Percentiles rank a stretch among this genome's conserved stretches.
These are phyloP conservation scores for Xyliphius kryptos DNA, from an alignment of 2,113 vertebrate genomes.

Conservation along the genomic window DNA sequence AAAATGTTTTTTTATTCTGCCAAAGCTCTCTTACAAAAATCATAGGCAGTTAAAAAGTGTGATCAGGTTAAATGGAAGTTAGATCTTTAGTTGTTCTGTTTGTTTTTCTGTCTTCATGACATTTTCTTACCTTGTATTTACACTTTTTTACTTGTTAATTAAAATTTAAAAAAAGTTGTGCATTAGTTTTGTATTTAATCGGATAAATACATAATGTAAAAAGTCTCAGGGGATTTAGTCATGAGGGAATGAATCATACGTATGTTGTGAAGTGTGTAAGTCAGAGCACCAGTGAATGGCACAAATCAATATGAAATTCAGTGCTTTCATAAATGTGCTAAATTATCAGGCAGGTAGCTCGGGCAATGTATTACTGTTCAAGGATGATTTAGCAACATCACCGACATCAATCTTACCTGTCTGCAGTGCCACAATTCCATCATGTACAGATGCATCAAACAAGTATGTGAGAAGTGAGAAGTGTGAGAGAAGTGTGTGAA, in stretches of 20 bases:
- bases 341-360: constrained; percentile 54
- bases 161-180: no score
- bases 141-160: no score
- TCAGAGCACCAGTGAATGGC: constrained; percentile 14
- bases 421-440: constrained; percentile 35
- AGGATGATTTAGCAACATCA: constrained; percentile 49
- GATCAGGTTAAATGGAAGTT: no score
- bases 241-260: constrained; percentile 29
- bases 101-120: no score
- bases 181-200: no score
- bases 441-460: constrained; percentile 36
- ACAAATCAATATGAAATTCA: constrained; percentile 54
- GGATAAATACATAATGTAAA: no score
- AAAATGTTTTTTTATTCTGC: no score
- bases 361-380: constrained; percentile 54
- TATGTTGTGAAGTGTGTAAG: constrained; percentile 31
- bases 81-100: no score
- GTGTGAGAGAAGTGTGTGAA: constrained; percentile 21
- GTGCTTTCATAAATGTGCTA: constrained; percentile 53
- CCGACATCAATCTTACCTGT: constrained; percentile 52
- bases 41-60: no score
- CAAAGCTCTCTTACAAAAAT: no score
- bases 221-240: constrained; percentile 16
- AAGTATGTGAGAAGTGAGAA: no score
- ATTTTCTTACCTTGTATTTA: no score